Base-by-base conservation (phyloP, 2,888 invertebrate genomes). In the Tridacna crocea region DNA sequence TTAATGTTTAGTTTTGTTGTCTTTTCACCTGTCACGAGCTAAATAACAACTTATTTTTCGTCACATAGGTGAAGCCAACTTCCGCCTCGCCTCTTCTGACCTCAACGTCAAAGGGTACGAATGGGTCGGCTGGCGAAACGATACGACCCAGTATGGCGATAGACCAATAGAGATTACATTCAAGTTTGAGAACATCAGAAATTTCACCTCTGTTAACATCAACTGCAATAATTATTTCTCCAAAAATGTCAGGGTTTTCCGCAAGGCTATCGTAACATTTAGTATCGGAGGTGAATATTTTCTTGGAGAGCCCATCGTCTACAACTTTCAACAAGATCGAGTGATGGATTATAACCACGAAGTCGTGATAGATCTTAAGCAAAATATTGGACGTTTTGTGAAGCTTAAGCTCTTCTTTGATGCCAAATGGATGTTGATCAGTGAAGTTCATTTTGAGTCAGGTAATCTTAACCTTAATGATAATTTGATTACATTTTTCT, bases 381-480 rank as follows among this genome's bases (percentile, higher is more conserved):
- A 97, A 92, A 96, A 97, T 66, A 96, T 98, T 75, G 98, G 97
- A 46, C 96, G 96, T 91, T 97, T 96, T 95, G 97, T 98, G 81
- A 97, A 92, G 95, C 97, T 88, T 96, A 87, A 97, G 90, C 95
- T 98, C 75, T 96, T 96, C 88, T 98, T 98, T 94, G 97, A 97
- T 2, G 96, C 97, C n/a, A 95, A 96, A 76, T 98, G 98, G 98
- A 96, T 98, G 89, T 96, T 98, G 95, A 96, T 98, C 92, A 98
- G 98, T 94, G 98, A 98, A 95, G 96, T 98, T 85, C 96, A 97
- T 77, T 98, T 98, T 94, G 97, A 97, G 90, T 98, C 98, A 90
- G 96, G 97, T 97, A 84, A 89, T 90, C 36, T 36, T n/a, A 36
- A 36, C 36, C 2, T n/a, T n/a, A n/a, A n/a, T n/a, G 36, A 36